These are phyloP conservation scores for Cybosia mesomella DNA, from an alignment of 2,888 invertebrate species.

Conservation along the genomic window DNA sequence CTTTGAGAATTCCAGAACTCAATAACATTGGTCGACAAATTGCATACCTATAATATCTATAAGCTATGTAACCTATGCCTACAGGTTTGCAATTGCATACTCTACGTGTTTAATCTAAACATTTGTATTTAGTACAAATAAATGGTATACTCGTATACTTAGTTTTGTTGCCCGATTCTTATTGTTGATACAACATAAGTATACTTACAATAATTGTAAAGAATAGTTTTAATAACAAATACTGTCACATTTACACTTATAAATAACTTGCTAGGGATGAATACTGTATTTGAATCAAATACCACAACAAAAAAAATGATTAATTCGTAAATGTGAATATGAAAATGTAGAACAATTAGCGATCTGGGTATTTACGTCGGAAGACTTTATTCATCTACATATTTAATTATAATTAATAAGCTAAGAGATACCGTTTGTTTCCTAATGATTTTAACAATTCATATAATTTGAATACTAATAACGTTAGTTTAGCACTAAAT, in stretches of 20 bases:
- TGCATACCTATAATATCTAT: too few relatives aligned
- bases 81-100: too few relatives aligned
- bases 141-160: too few relatives aligned
- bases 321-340: not conserved
- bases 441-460: not conserved
- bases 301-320: not conserved
- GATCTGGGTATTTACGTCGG: slow-evolving; percentile 10
- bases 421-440: not conserved
- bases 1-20: too few relatives aligned
- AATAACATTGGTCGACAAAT: too few relatives aligned
- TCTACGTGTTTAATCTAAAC: too few relatives aligned
- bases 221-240: not conserved
- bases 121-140: too few relatives aligned
- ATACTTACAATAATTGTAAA: too few relatives aligned
- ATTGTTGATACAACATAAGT: not conserved
- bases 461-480: slow-evolving; percentile 4
- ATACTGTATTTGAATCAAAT: not conserved
- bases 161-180: too few relatives aligned
- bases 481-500: not conserved
- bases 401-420: slow-evolving; percentile 20
- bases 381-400: slow-evolving; percentile 10
- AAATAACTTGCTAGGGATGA: too few relatives aligned
- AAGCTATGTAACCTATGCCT: too few relatives aligned
- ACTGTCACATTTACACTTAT: too few relatives aligned
- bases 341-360: not conserved